Percentiles rank a stretch among this genome's conserved stretches.
Evolutionary conservation across 2,888 invertebrate species (phyloP).

Genomic region (Periphyllus acericola): DNA sequence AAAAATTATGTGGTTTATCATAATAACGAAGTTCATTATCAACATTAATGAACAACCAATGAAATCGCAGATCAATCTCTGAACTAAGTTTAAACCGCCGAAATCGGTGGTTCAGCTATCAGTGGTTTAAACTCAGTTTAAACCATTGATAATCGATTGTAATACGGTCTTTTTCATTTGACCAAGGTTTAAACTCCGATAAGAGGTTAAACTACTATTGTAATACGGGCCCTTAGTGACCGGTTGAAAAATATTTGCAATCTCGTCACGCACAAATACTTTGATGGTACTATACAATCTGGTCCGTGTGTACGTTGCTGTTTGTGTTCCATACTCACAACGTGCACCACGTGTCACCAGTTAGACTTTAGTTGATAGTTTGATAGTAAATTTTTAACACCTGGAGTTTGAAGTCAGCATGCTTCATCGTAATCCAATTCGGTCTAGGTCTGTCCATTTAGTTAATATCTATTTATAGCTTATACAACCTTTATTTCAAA

Average conservation of each 20-base stretch:
- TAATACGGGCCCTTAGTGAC: too few relatives aligned
- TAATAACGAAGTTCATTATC: too few relatives aligned
- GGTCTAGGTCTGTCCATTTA: not conserved
- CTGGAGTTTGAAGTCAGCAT: constrained; percentile 45
- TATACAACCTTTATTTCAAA: not conserved
- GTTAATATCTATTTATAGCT: not conserved
- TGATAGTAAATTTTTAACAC: not conserved
- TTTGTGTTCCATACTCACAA: not conserved
- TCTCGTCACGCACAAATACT: not conserved
- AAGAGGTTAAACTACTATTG: too few relatives aligned
- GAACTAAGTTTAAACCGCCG: too few relatives aligned
- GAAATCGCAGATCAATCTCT: too few relatives aligned
- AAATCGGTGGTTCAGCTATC: too few relatives aligned
- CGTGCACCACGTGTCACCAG: constrained; percentile 9
- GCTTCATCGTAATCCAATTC: not conserved
- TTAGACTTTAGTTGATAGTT: not conserved
- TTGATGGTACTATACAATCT: not conserved
- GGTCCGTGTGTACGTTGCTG: not conserved
- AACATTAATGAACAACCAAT: too few relatives aligned
- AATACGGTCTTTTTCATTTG: too few relatives aligned
- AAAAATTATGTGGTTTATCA: too few relatives aligned
- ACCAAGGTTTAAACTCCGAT: too few relatives aligned
- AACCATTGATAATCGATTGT: too few relatives aligned
- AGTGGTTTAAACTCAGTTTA: too few relatives aligned
- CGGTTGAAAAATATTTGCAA: not conserved